Conservation (phyloP, 2,888 invertebrate genomes). For the Noctua pronuba region DNA sequence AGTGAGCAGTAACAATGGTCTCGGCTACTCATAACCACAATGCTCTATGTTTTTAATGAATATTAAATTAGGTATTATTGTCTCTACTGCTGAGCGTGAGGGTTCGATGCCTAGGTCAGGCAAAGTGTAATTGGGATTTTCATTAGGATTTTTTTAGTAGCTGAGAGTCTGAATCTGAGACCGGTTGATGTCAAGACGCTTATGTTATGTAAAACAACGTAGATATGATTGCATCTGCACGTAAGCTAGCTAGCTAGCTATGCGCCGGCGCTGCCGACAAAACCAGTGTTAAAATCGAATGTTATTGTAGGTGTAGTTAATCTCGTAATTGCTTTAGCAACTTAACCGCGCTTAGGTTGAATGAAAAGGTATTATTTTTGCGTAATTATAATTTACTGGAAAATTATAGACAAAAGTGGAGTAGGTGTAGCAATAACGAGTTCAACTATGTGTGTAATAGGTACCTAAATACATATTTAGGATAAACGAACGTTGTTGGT, state of each 20-base stretch:
- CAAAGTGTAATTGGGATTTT: neutral
- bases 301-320: neutral
- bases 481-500: neutral
- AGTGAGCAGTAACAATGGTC: conserved; percentile 35
- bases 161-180: neutral
- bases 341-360: neutral
- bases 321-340: neutral
- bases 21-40: conserved; percentile 11
- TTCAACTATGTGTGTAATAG: neutral
- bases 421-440: neutral
- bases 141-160: neutral
- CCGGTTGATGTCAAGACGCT: neutral
- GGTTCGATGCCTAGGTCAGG: neutral
- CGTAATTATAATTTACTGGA: neutral
- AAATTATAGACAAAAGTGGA: neutral
- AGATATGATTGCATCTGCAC: neutral
- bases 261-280: too few species aligned
- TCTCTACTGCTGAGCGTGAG: too few species aligned
- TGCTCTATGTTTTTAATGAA: conserved; percentile 40
- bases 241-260: neutral
- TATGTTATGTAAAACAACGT: neutral
- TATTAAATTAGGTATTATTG: conserved; percentile 10
- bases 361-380: neutral
- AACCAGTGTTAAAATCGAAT: neutral
- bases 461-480: neutral